Evolutionary conservation across 2,888 invertebrate species (phyloP), one percentile per base, ranked within the genome.

Genomic region (Lamellibrachia columna): DNA sequence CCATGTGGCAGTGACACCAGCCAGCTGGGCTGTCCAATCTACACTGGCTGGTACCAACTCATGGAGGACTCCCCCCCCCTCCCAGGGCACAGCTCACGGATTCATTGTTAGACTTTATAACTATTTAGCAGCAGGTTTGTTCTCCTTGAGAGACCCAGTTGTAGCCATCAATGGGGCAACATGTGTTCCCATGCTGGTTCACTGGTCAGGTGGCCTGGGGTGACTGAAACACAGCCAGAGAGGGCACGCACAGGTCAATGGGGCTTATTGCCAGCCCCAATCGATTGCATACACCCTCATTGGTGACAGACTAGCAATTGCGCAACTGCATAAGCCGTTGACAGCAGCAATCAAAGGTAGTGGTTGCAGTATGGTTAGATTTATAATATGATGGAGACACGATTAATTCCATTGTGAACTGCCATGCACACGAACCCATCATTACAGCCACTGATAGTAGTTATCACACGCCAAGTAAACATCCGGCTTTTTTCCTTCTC

Each of bases 391-490:
- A 75, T 22, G 75, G 75, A 75, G 11, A 15, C 15, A 15, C 75
- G 22, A 75, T 75, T 75, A 75, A 75, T 75, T 75, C 75, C 75
- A 75, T 75, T 75, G 75, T 75, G 75, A 75, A n/a, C 75, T 6
- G 75, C n/a, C 22, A 15, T 55, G 9, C 75, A 22, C 4, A 22
- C n/a, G 22, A 11, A 75, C 15, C 75, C 75, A 2, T 75, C 22
- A 75, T 75, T 75, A 75, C 6, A 22, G 75, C 75, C 75, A 75
- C 75, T 75, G 75, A 75, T 75, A 75, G 75, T 15, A n/a, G 75
- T n/a, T 75, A 75, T 75, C 75, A 75, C 75, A 75, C 15, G 75
- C 75, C 75, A 15, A 75, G 75, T 75, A 75, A 75, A 75, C 75
- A 75, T 75, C 75, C 75, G 15, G 75, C 75, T 75, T 75, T 75